Conservation (phyloP, 2,113 vertebrate genomes). For the Anhinga anhinga region DNA sequence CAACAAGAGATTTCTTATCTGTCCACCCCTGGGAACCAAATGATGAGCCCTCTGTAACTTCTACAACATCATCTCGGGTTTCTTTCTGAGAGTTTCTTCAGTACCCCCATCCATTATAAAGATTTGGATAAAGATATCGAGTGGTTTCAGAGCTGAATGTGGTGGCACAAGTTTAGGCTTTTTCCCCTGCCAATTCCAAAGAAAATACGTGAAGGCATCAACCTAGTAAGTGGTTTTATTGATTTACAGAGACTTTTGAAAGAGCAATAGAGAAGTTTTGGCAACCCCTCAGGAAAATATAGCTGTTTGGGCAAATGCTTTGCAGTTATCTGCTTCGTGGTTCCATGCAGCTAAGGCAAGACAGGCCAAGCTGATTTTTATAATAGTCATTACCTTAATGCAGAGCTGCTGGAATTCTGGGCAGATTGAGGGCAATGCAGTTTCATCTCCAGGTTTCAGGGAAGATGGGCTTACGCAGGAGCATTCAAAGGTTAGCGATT, state of each 20-base stretch:
- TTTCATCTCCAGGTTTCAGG: background rate
- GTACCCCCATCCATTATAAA: background rate
- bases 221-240: slow-evolving; percentile 26
- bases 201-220: background rate
- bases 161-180: background rate
- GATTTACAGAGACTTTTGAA: slow-evolving; percentile 8
- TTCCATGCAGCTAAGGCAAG: background rate
- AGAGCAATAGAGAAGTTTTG: slow-evolving; percentile 1
- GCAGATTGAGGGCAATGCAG: background rate
- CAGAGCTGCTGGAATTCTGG: background rate
- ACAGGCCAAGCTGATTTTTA: background rate
- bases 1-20: background rate
- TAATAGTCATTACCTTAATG: background rate
- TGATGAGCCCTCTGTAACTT: background rate
- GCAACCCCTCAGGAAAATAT: background rate
- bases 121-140: background rate
- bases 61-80: background rate
- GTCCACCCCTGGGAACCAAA: background rate
- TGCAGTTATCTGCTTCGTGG: background rate
- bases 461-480: background rate
- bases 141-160: background rate
- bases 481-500: background rate
- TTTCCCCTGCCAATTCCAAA: background rate
- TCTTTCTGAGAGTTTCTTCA: background rate
- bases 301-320: background rate